A percentile compares a stretch with the other conserved stretches of the same genome.
These are phyloP conservation scores for Entomobrya multifasciata DNA, from an alignment of 2,888 invertebrate genomes.

Conservation along the genomic window DNA sequence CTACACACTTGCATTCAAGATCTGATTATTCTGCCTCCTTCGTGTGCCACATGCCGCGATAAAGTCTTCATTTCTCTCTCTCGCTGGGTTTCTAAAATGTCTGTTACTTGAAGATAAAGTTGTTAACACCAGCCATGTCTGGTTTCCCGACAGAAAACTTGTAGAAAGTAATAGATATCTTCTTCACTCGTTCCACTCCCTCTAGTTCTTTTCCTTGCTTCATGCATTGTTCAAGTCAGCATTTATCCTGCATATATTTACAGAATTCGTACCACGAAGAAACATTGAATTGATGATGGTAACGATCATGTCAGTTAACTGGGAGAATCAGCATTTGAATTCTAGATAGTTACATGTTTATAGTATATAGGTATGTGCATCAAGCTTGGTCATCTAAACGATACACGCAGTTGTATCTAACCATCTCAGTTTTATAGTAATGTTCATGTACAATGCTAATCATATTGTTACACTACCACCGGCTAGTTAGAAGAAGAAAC, in stretches of 20 bases:
- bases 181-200: slow-evolving; percentile 15
- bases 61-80: slow-evolving; percentile 48
- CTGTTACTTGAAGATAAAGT: slow-evolving; percentile 68
- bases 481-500: neutral
- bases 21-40: slow-evolving; percentile 13
- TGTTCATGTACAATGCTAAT: slow-evolving; percentile 4
- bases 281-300: neutral
- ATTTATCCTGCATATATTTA: neutral
- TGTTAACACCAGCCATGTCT: slow-evolving; percentile 69
- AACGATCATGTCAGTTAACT: too few relatives aligned
- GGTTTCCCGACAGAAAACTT: slow-evolving; percentile 66
- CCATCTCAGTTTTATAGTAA: slow-evolving; percentile 11
- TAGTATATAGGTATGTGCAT: neutral
- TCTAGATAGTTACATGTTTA: neutral
- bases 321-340: slow-evolving; percentile 1
- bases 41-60: slow-evolving; percentile 67
- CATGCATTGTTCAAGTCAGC: slow-evolving; percentile 54
- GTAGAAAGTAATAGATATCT: slow-evolving; percentile 59
- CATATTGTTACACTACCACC: neutral
- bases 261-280: neutral
- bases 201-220: neutral
- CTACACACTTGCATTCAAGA: slow-evolving; percentile 7
- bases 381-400: too few relatives aligned
- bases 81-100: slow-evolving; percentile 52
- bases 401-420: neutral